Percentiles rank a stretch among this genome's conserved stretches.
These are phyloP conservation scores for Minunthozetes semirufus DNA, from an alignment of 2,888 invertebrate genomes.

Conservation along the genomic window DNA sequence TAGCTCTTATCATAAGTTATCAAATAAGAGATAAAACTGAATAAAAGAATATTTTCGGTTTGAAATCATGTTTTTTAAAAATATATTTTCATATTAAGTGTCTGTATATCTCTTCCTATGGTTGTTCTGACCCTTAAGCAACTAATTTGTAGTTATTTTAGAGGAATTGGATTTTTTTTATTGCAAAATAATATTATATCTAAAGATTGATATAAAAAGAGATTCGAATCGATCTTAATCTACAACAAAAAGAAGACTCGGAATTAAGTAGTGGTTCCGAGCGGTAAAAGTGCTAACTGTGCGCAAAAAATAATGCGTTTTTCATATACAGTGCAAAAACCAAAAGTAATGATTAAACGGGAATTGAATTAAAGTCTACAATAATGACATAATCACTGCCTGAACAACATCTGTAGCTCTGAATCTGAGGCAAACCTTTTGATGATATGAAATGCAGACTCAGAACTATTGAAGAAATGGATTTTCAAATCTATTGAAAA, in stretches of 20 bases:
- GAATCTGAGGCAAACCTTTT: not conserved
- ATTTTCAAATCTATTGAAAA: no score
- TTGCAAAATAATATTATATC: constrained; percentile 7
- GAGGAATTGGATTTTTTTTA: not conserved
- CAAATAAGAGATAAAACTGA: not conserved
- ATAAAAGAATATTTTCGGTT: not conserved
- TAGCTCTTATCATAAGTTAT: not conserved
- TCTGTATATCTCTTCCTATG: not conserved
- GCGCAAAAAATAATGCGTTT: not conserved
- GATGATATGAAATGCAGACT: not conserved
- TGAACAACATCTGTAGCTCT: not conserved
- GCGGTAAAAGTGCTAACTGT: constrained; percentile 22
- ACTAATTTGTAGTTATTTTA: not conserved
- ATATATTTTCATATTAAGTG: not conserved
- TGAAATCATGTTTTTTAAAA: not conserved
- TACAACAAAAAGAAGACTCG: not conserved
- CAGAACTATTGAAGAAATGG: no score
- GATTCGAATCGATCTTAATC: constrained; percentile 15
- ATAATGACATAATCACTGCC: constrained; percentile 16
- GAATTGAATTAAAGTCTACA: constrained; percentile 21
- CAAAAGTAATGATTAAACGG: constrained; percentile 3
- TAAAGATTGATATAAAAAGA: not conserved
- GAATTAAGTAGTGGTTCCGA: constrained; percentile 17
- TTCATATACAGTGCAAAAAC: not conserved
- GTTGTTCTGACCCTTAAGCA: not conserved